phyloP scores from a whole-genome alignment of 2,888 invertebrate genomes.

The Danaus chrysippus region DNA sequence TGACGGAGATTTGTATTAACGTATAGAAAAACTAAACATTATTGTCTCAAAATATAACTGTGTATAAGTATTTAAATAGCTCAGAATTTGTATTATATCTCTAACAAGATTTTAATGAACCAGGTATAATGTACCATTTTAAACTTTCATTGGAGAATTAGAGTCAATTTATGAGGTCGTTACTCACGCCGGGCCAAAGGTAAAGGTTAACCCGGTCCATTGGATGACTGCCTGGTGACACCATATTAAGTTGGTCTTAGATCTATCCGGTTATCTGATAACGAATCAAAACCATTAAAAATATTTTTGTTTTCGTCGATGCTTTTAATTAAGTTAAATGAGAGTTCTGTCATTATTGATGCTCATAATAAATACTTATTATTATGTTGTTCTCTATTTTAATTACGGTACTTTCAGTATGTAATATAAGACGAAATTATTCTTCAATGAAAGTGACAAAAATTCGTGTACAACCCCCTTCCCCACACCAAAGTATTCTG shows the following conservation, averaged over 20 bases:
- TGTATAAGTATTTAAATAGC: neutral
- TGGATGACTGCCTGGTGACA: conserved; percentile 24
- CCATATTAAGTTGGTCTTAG: conserved; percentile 9
- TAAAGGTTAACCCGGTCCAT: conserved; percentile 46
- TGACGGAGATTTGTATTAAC: too few species aligned
- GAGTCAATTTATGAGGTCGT: conserved; percentile 56
- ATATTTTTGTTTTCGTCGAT: neutral
- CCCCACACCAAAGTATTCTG: too few species aligned
- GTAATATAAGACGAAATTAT: too few species aligned
- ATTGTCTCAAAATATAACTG: neutral
- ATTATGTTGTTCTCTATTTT: too few species aligned
- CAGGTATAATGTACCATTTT: conserved; percentile 20
- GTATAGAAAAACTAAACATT: too few species aligned
- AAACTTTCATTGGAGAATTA: conserved; percentile 43
- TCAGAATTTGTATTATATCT: neutral
- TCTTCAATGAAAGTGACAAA: too few species aligned
- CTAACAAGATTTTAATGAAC: conserved; percentile 5
- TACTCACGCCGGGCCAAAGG: conserved; percentile 41
- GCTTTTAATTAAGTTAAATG: neutral
- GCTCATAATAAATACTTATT: too few species aligned
- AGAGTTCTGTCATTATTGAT: neutral
- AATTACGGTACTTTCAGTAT: too few species aligned
- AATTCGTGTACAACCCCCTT: too few species aligned
- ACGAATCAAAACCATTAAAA: neutral
- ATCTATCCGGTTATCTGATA: neutral